phyloP scores from a whole-genome alignment of 2,113 vertebrate species.

The Leucoraja erinaceus region DNA sequence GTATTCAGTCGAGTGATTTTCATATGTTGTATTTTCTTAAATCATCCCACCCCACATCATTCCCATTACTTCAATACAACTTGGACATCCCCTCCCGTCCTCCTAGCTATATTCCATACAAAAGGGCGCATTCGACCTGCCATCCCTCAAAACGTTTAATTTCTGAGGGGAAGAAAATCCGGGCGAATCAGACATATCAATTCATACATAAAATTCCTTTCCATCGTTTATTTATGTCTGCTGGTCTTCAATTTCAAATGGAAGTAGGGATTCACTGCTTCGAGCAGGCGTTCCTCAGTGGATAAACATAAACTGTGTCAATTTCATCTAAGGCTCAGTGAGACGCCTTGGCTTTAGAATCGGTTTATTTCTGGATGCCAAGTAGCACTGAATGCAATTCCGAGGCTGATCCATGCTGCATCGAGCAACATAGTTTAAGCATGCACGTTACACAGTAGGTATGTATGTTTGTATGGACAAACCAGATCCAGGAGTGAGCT shows the following conservation, averaged over 20 bases:
- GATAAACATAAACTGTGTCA: not conserved
- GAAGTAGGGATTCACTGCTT: conserved; percentile 9
- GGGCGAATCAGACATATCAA: not conserved
- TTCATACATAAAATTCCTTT: not conserved
- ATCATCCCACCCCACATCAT: not conserved
- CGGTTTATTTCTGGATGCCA: too few species aligned
- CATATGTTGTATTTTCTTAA: not conserved
- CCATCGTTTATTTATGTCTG: not conserved
- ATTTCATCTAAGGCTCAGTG: not conserved
- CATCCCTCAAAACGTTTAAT: not conserved
- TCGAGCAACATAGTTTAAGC: not conserved
- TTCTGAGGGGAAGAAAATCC: not conserved
- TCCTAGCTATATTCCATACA: not conserved
- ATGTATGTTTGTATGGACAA: not conserved
- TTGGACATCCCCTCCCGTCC: too few species aligned
- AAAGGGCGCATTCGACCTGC: not conserved
- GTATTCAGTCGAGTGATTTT: not conserved
- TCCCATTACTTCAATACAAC: not conserved
- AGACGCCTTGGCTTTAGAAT: not conserved
- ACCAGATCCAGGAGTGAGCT: not conserved
- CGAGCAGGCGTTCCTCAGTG: not conserved
- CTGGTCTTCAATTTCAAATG: not conserved
- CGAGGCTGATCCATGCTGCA: not conserved
- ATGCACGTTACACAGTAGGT: not conserved
- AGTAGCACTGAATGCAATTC: not conserved